Base-by-base conservation (phyloP, 2,113 vertebrate species). In the Baryphthengus martii region DNA sequence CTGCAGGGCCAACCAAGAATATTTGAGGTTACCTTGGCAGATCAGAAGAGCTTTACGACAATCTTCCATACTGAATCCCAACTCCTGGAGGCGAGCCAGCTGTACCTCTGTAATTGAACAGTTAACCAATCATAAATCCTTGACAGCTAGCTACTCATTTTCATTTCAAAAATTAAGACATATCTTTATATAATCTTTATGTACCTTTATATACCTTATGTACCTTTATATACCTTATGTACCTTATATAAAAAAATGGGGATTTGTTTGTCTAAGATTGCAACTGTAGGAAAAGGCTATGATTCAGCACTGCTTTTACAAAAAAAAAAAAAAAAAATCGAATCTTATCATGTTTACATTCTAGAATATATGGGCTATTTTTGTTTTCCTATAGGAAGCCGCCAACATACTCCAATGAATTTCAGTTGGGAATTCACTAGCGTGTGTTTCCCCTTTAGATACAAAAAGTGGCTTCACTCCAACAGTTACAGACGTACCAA, bases 41-140 rank as follows among this genome's bases (percentile, higher is more conserved):
- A 97, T 62, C 40, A 98, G 20, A 17, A 99, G 98, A 52, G 98
- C 99, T 89, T 95, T 98, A 65, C 98, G 98, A 90, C 99, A 99
- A 56, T 99, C 99, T 4, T 99, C 98, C 95, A 99, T 96, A 37
- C 93, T 95, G 93, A 99, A 99, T 3, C 99, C 99, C 77, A 99
- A 95, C 81, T 99, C 98, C 93, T 99, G 99, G 28, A 99, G 97
- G 47, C 97, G 98, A 53, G 97, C 98, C 77, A 99, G 98, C 88
- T 99, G 99, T 7, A 98, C 88, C 76, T 99, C 99, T 99, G 93
- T 0, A 96, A 96, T 47, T 0, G 25, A 93, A 88, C 25, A 95
- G 24, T 20, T 31, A 75, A 62, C 10, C 63, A 58, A 16, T 12
- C 42, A 63, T 18, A 19, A 87, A 62, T 17, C n/a, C 29, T 9